These are phyloP conservation scores for Spodoptera littoralis DNA, from an alignment of 2,888 invertebrate species.

Conservation along the genomic window DNA sequence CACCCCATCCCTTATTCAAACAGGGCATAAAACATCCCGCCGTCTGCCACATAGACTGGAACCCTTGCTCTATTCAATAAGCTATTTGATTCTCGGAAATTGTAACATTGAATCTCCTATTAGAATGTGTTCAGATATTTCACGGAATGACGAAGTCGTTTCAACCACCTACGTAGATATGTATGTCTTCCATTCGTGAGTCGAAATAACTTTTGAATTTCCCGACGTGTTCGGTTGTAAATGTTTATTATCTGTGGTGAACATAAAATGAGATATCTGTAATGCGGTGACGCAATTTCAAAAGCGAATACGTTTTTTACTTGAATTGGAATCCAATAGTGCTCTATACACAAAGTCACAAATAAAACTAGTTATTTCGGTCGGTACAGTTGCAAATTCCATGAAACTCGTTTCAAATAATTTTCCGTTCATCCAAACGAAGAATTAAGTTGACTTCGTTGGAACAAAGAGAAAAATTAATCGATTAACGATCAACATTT, in stretches of 20 bases:
- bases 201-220: conserved; percentile 30
- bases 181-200: conserved; percentile 6
- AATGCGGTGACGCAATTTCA: too few relatives aligned
- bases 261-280: conserved; percentile 6
- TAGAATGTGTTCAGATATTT: conserved; percentile 50
- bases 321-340: too few relatives aligned
- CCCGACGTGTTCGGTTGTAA: conserved; percentile 13
- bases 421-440: conserved; percentile 7
- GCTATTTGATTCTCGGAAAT: conserved; percentile 52
- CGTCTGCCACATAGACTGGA: conserved; percentile 29
- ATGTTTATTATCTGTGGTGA: conserved; percentile 5
- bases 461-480: conserved; percentile 37
- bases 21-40: conserved; percentile 45
- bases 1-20: conserved; percentile 38
- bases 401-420: conserved; percentile 14
- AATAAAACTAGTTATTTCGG: too few relatives aligned
- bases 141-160: conserved; percentile 17
- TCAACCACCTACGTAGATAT: not conserved
- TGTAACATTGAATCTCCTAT: conserved; percentile 38
- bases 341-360: too few relatives aligned
- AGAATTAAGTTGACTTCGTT: conserved; percentile 22
- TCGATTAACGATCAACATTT: conserved; percentile 51
- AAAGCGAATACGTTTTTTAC: too few relatives aligned
- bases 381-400: too few relatives aligned
- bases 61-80: conserved; percentile 50